These are phyloP conservation scores for Sebastes diaconus DNA, from an alignment of 2,797 vertebrate genomes.

Conservation along the genomic window DNA sequence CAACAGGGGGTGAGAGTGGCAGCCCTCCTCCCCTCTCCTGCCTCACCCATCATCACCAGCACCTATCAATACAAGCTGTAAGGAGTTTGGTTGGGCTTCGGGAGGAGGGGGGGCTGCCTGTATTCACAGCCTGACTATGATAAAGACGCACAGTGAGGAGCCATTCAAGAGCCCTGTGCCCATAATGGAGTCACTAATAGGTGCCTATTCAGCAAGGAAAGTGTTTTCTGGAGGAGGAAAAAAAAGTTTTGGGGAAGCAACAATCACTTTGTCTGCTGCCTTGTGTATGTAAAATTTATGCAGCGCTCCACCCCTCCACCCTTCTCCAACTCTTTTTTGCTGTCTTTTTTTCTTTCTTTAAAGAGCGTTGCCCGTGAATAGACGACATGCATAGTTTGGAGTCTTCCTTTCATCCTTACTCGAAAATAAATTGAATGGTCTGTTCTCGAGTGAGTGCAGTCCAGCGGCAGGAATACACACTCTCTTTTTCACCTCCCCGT, in stretches of 20 bases:
- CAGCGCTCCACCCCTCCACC: conserved; percentile 62
- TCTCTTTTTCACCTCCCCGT: background rate
- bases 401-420: conserved; percentile 80
- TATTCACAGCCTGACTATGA: conserved; percentile 80
- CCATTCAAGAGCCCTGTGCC: conserved; percentile 82
- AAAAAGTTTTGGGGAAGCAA: conserved; percentile 81
- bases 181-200: conserved; percentile 89
- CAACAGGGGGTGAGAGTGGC: conserved; percentile 71
- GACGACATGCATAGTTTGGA: conserved; percentile 80
- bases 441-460: conserved; percentile 68
- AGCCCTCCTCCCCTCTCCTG: conserved; percentile 47
- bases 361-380: conserved; percentile 77
- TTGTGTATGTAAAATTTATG: conserved; percentile 86
- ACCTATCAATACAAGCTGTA: conserved; percentile 80
- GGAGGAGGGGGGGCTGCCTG: conserved; percentile 53
- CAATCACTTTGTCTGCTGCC: conserved; percentile 83
- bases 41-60: conserved; percentile 69
- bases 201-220: conserved; percentile 86
- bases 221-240: conserved; percentile 81
- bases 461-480: conserved; percentile 28
- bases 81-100: conserved; percentile 58
- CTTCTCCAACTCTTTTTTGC: conserved; percentile 62
- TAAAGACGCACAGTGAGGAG: conserved; percentile 86
- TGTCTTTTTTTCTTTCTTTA: conserved; percentile 59
- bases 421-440: conserved; percentile 78